Evolutionary conservation across 92 coral and sea anemone genomes (phyloP).

Genomic region (Meandrina meandrites): DNA sequence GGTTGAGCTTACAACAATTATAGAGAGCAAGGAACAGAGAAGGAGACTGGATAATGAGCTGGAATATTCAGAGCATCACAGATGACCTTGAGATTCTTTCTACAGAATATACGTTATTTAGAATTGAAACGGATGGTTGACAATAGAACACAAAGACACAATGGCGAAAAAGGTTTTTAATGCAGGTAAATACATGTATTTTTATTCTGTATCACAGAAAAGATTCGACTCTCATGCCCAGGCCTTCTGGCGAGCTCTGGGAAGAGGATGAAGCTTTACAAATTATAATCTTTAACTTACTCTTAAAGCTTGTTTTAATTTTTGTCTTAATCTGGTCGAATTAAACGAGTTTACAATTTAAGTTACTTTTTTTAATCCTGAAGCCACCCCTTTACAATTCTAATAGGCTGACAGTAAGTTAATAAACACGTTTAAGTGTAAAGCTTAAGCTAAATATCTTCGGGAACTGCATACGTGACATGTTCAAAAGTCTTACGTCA

Average conservation of each 20-base stretch:
- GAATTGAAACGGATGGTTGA: too few species aligned
- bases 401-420: neutral
- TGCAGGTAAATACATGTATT: neutral
- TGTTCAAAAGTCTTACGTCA: neutral
- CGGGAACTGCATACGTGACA: neutral
- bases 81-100: too few species aligned
- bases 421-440: neutral
- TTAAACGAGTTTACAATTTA: neutral
- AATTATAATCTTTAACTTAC: neutral
- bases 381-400: neutral
- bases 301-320: neutral
- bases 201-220: slow-evolving; percentile 7
- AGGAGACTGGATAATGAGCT: too few species aligned
- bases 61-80: too few species aligned
- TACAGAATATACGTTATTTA: too few species aligned
- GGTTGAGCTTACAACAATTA: too few species aligned
- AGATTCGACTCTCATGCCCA: neutral
- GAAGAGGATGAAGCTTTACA: neutral
- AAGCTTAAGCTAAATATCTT: neutral
- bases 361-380: neutral
- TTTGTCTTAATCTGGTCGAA: neutral
- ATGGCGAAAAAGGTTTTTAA: neutral
- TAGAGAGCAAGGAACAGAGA: too few species aligned
- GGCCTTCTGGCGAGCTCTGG: neutral
- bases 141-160: too few species aligned